Base-by-base conservation (phyloP, 2,888 invertebrate species). In the Cephonodes hylas region DNA sequence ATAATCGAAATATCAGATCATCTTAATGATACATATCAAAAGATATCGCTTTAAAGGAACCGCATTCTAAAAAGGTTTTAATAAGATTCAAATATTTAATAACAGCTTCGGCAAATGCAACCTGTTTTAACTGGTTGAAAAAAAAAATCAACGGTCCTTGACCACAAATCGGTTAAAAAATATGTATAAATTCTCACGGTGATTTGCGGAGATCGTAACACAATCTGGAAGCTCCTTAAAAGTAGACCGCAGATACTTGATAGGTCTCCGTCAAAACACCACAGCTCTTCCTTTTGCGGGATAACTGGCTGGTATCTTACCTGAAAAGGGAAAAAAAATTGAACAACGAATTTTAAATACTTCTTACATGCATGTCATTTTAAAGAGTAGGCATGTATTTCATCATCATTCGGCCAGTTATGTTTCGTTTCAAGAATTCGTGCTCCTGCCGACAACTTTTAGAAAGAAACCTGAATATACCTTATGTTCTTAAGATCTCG, bases 101-200 rank as follows among this genome's bases (percentile, higher is more conserved):
- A n/a, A 3, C 13, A n/a, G n/a, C 13, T 38, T n/a, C n/a, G 3
- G 4, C n/a, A 38, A 38, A 38, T 3, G 38, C 38, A 38, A 38
- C 38, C 38, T n/a, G 38, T 38, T 38, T 38, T 38, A 4, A 10
- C 4, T 38, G 13, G n/a, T n/a, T n/a, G 38, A n/a, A 20, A 8
- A 1, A 48, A 15, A 27, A 15, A 27, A 18, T 10, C 18, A 31
- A 1, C 18, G n/a, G 48, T 0, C 10, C 23, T 13, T 53, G 15
- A 18, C 53, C 27, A 53, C 18, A 4, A 53, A 53, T 25, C 25
- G 15, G 13, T n/a, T 15, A 27, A 48, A 48, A 27, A 15, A 8
- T 8, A 53, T 31, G 53, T 53, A 53, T 18, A 53, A 53, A 53
- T 53, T 53, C 53, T 53, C 53, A 53, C 53, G 27, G 53, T 27